phyloP scores from a whole-genome alignment of 2,797 vertebrate genomes.

The Phrynocephalus forsythii region DNA sequence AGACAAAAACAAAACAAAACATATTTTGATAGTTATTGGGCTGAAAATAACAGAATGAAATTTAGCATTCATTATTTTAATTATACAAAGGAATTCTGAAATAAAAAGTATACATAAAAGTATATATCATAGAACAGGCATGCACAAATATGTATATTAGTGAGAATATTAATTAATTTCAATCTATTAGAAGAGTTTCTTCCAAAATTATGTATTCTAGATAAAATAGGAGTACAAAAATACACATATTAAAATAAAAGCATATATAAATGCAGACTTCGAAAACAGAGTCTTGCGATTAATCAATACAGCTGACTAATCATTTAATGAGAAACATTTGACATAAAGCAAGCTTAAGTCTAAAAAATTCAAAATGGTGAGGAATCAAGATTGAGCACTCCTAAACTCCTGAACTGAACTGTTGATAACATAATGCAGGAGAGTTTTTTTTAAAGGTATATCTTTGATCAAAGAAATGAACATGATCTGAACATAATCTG shows the following conservation, averaged over 20 bases:
- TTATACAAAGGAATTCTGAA: background rate
- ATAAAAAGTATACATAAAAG: background rate
- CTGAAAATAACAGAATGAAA: too few relatives aligned
- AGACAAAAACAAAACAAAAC: too few relatives aligned
- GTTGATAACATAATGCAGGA: background rate
- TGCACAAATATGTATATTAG: background rate
- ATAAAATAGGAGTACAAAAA: background rate
- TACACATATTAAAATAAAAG: background rate
- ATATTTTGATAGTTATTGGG: too few relatives aligned
- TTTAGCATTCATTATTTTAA: background rate
- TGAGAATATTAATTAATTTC: background rate
- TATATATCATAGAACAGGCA: background rate
- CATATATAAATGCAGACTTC: background rate
- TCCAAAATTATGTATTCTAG: background rate
- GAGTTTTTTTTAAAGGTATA: background rate
- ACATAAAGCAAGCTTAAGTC: background rate
- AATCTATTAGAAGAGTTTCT: background rate
- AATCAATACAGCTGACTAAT: background rate
- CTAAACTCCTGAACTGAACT: background rate
- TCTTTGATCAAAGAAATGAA: background rate
- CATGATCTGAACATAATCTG: background rate
- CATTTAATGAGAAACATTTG: background rate
- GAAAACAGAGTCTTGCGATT: background rate
- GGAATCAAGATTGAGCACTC: background rate
- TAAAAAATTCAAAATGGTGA: background rate